Evolutionary conservation across 2,113 vertebrate genomes (phyloP), one percentile per base, ranked within the genome.

Genomic region (Myxocyprinus asiaticus): DNA sequence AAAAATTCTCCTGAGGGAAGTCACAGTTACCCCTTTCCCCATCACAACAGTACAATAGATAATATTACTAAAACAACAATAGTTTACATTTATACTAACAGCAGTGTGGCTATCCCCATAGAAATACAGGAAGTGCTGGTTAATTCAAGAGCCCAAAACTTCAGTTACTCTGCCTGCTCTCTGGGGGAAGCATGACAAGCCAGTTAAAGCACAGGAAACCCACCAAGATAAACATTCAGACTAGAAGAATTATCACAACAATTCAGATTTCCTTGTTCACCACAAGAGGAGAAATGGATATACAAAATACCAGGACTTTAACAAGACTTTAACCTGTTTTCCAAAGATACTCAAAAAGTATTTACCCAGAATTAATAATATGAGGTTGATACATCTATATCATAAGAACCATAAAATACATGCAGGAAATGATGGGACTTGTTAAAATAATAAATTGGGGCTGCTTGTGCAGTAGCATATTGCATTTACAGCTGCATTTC

Each of bases 121-220:
- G 86, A 84, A 78, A 86, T 85, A 89, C 89, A 91, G 90, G 90
- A 91, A 91, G 85, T 84, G 86, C 87, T 14, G 78, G 85, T 85
- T 91, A 92, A 91, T 92, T 92, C 87, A 89, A 90, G 81, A 85
- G 82, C 83, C 48, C 43, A 88, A 90, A 91, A 91, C 88, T 85
- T 82, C 85, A 88, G 84, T 88, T 89, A 89, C 88, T 87, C 85
- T 83, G 87, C 87, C 51, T 84, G 83, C 85, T 92, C 89, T 84
- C 90, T 84, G 84, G 90, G 88, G 90, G 91, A 82, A 86, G 78
- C 78, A 75, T 61, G 74, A 82, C 74, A 70, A 86, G 88, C 90
- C 88, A 92, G 91, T 92, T 91, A 92, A 88, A 88, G 89, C 85
- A 88, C 82, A 89, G 88, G 89, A 93, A 91, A 90, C 84, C 86